Evolutionary conservation across 2,888 invertebrate species (phyloP).

Genomic region (Encarsia formosa): DNA sequence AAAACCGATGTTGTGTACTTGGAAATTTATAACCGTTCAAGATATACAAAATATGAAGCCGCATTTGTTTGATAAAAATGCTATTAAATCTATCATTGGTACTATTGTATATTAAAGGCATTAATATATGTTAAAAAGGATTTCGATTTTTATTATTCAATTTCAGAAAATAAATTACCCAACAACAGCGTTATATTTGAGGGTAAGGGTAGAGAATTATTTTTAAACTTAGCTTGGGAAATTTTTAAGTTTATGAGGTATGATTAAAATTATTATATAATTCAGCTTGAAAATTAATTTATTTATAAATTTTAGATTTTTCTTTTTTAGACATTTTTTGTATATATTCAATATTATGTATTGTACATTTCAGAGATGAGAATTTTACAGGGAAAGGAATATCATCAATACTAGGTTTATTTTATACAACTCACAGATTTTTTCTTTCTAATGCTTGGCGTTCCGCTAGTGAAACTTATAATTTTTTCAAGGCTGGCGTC

Average conservation of each 20-base stretch:
- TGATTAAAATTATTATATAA: not conserved
- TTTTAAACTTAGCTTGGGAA: conserved; percentile 36
- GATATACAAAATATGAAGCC: conserved; percentile 34
- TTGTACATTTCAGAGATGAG: conserved; percentile 32
- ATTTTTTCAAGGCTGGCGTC: conserved; percentile 37
- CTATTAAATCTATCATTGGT: conserved; percentile 37
- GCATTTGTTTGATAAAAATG: conserved; percentile 31
- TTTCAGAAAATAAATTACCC: conserved; percentile 31
- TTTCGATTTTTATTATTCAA: conserved; percentile 16
- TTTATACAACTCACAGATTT: conserved; percentile 36
- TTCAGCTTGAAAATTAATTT: conserved; percentile 5
- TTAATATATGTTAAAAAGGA: conserved; percentile 16
- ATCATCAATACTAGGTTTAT: conserved; percentile 38
- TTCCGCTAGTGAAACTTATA: conserved; percentile 34
- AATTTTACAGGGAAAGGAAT: conserved; percentile 34
- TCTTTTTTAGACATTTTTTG: conserved; percentile 3
- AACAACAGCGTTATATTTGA: conserved; percentile 25
- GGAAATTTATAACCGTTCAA: conserved; percentile 35
- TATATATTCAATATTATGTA: conserved; percentile 12
- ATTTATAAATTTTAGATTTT: conserved; percentile 8
- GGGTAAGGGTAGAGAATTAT: conserved; percentile 27
- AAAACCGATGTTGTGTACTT: conserved; percentile 34
- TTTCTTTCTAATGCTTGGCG: conserved; percentile 37
- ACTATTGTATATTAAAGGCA: conserved; percentile 22
- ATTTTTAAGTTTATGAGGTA: conserved; percentile 40